A percentile compares a stretch with the other conserved stretches of the same genome.
Conservation (phyloP, 2,797 vertebrate species). For the Mus minutoides region DNA sequence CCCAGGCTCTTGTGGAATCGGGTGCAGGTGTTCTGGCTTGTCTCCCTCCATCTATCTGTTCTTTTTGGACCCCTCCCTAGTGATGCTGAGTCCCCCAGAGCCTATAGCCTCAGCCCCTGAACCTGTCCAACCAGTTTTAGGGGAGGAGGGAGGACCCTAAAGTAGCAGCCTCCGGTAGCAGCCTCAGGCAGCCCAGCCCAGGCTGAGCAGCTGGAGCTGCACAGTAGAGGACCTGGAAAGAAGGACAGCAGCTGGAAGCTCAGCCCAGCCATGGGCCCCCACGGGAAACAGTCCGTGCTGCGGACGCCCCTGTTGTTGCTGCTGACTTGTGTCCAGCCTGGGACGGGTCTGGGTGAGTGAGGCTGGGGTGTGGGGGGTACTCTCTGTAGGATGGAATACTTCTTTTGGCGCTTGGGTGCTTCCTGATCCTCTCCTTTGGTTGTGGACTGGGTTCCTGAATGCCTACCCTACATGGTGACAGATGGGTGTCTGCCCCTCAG, state of each 20-base stretch:
- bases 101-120: constrained; percentile 51
- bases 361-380: not conserved
- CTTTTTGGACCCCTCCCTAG: constrained; percentile 59
- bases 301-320: not conserved
- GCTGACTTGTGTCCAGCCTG: not conserved
- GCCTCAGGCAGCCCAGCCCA: not conserved
- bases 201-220: not conserved
- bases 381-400: not conserved
- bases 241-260: not conserved
- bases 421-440: not conserved
- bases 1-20: not conserved
- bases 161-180: not conserved
- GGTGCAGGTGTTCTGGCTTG: not conserved
- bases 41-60: not conserved
- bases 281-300: not conserved
- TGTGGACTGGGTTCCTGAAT: not conserved
- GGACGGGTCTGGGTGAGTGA: constrained; percentile 65
- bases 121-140: constrained; percentile 67
- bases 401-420: not conserved
- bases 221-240: not conserved
- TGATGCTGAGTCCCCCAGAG: not conserved
- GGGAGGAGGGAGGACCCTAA: constrained; percentile 56
- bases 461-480: not conserved
- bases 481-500: not conserved
- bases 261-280: not conserved